Conservation (phyloP, 2,113 vertebrate genomes). For the Melanotaenia duboulayi region DNA sequence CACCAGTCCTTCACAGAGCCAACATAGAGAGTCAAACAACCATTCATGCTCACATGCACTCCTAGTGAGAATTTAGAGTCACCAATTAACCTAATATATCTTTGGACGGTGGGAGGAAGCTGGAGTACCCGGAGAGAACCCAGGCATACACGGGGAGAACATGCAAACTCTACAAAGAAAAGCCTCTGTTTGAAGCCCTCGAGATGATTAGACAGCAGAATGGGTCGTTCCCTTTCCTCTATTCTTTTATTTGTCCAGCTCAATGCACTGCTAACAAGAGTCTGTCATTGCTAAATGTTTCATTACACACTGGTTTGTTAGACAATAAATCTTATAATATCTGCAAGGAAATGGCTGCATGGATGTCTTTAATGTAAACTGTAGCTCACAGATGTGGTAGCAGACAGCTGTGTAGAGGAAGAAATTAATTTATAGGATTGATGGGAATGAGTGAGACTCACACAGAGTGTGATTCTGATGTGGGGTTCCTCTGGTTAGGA, state of each 20-base stretch:
- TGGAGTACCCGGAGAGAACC: no score
- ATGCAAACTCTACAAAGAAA: no score
- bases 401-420: slow-evolving; percentile 55
- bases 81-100: no score
- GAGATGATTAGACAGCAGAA: background rate
- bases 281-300: slow-evolving; percentile 54
- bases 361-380: slow-evolving; percentile 9
- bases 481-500: slow-evolving; percentile 50
- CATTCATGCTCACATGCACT: no score
- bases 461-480: slow-evolving; percentile 22
- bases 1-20: no score
- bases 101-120: no score
- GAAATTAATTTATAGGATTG: slow-evolving; percentile 32
- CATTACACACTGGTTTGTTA: slow-evolving; percentile 56
- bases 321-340: slow-evolving; percentile 48
- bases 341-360: slow-evolving; percentile 62
- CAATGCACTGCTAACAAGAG: background rate
- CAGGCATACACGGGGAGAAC: no score
- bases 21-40: no score
- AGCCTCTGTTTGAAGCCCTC: no score
- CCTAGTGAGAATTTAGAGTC: no score
- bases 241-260: background rate
- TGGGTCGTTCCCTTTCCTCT: background rate
- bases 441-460: slow-evolving; percentile 30
- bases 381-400: slow-evolving; percentile 64